Conservation (phyloP, 2,797 vertebrate species). For the Myioborus melanocephalus region DNA sequence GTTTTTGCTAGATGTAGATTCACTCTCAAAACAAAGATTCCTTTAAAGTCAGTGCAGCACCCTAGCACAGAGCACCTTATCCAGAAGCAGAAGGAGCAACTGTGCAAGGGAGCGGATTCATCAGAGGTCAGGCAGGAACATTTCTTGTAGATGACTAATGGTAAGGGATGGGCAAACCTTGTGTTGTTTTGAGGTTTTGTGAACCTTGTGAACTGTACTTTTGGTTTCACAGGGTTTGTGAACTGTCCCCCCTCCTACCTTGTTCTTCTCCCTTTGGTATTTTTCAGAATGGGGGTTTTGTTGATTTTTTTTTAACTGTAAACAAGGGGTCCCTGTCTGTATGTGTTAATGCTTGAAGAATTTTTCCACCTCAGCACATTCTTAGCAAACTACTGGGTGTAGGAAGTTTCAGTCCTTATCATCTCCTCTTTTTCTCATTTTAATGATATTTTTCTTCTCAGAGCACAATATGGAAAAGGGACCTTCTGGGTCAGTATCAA, state of each 20-base stretch:
- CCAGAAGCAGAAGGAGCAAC: not conserved
- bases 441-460: not conserved
- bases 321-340: not conserved
- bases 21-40: not conserved
- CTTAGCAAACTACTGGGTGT: not conserved
- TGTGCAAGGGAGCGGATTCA: not conserved
- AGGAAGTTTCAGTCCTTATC: not conserved
- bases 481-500: not conserved
- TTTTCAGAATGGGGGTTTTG: not conserved
- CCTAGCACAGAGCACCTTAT: not conserved
- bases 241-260: not conserved
- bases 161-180: constrained; percentile 51
- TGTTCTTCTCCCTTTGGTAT: not conserved
- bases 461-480: not conserved
- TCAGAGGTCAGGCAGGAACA: constrained; percentile 24
- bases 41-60: not conserved
- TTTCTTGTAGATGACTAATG: constrained; percentile 50
- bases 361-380: not conserved
- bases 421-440: constrained; percentile 1
- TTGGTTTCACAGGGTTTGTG: constrained; percentile 27
- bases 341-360: not conserved
- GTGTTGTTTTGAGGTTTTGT: constrained; percentile 48
- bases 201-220: constrained; percentile 48
- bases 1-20: not conserved
- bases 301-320: not conserved